Conservation (phyloP, 2,888 invertebrate species). For the Celastrina argiolus region DNA sequence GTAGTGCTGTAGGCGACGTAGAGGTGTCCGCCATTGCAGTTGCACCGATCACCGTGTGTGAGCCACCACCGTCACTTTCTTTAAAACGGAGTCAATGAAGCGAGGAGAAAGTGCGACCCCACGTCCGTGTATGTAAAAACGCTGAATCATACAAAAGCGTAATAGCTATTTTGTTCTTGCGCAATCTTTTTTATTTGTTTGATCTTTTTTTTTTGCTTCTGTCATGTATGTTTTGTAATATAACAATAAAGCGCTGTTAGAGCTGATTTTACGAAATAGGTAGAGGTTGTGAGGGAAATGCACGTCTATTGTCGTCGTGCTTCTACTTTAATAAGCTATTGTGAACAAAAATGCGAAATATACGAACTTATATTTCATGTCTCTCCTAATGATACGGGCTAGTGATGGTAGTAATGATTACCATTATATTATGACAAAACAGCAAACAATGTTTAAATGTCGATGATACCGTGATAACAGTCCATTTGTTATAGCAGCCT, state of each 20-base stretch:
- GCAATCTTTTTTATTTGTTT: conserved; percentile 15
- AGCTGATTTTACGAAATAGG: background rate
- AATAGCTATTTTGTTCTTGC: conserved; percentile 13
- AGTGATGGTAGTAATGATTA: background rate
- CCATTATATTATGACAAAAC: conserved; percentile 12
- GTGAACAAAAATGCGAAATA: background rate
- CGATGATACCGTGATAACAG: background rate
- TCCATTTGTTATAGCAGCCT: background rate
- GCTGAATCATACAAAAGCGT: conserved; percentile 56
- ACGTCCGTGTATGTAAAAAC: conserved; percentile 68
- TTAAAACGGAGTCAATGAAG: conserved; percentile 74
- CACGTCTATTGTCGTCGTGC: background rate
- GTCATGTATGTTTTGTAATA: background rate
- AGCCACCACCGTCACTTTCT: conserved; percentile 66
- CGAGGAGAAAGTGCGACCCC: conserved; percentile 73
- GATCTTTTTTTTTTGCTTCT: background rate
- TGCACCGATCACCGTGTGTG: conserved; percentile 44
- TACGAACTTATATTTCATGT: no score
- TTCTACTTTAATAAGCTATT: background rate
- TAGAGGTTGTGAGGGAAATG: background rate
- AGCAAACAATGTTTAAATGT: background rate
- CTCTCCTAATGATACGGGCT: background rate
- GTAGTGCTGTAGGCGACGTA: no score
- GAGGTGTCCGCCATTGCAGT: background rate
- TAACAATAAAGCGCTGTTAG: background rate